Percentiles rank a stretch among this genome's conserved stretches.
These are phyloP conservation scores for Alloplasta piceator DNA, from an alignment of 2,888 invertebrate species.

Conservation along the genomic window DNA sequence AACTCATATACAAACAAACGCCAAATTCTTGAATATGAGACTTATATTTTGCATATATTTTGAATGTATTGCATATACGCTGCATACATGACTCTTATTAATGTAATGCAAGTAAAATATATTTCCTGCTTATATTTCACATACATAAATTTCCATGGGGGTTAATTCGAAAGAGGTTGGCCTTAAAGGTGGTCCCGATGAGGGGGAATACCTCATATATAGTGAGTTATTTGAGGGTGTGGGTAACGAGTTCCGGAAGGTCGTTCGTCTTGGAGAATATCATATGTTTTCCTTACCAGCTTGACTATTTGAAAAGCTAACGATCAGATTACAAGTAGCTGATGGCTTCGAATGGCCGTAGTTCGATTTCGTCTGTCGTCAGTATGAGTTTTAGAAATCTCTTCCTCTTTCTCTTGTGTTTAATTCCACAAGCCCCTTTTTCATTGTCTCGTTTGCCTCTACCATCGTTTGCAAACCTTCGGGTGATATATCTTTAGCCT, in stretches of 20 bases:
- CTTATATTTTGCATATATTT: no score
- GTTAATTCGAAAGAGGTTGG: no score
- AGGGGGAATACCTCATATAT: no score
- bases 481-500: conserved; percentile 23
- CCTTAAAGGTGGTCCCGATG: no score
- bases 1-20: no score
- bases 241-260: conserved; percentile 61
- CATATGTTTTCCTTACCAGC: conserved; percentile 58
- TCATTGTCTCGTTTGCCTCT: neutral
- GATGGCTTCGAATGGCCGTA: conserved; percentile 14
- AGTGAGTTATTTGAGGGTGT: conserved; percentile 23
- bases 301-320: conserved; percentile 47
- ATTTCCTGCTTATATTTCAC: no score
- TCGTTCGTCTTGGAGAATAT: conserved; percentile 63
- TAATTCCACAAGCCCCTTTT: conserved; percentile 4
- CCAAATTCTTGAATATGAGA: no score
- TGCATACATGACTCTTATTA: no score
- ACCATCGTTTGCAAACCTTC: neutral
- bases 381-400: conserved; percentile 18
- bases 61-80: no score
- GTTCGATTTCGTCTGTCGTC: conserved; percentile 19
- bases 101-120: no score
- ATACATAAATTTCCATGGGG: no score
- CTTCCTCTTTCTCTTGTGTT: conserved; percentile 2
- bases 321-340: conserved; percentile 26